Evolutionary conservation across 2,797 vertebrate genomes (phyloP).

Genomic region (Xenops minutus): DNA sequence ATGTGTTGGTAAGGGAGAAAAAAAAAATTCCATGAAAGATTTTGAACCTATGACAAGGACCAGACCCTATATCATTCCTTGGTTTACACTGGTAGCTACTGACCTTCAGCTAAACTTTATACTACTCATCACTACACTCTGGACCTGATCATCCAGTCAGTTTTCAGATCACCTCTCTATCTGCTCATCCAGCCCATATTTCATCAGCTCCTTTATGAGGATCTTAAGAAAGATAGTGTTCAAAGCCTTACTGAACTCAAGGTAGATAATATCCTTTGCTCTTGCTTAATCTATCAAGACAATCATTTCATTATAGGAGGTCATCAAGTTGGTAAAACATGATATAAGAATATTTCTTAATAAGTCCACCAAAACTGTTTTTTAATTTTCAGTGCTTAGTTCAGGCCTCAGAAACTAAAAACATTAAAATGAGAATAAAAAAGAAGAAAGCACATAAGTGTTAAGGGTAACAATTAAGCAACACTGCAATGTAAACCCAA

Average conservation of each 20-base stretch:
- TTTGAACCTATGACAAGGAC: too few relatives aligned
- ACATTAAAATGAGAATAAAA: too few relatives aligned
- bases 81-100: not conserved
- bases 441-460: too few relatives aligned
- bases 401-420: not conserved
- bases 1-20: too few relatives aligned
- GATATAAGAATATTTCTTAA: not conserved
- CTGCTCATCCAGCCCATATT: not conserved
- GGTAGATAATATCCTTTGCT: not conserved
- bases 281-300: not conserved
- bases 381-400: not conserved
- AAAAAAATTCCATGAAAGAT: too few relatives aligned
- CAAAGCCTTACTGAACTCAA: not conserved
- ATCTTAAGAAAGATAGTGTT: not conserved
- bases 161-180: not conserved
- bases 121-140: not conserved
- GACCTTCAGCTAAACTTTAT: not conserved
- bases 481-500: too few relatives aligned
- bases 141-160: not conserved
- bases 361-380: rapidly evolving
- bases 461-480: too few relatives aligned
- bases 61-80: rapidly evolving
- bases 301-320: not conserved
- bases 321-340: not conserved
- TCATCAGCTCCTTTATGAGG: not conserved